Evolutionary conservation across 2,888 invertebrate genomes (phyloP).

Genomic region (Electrophaes corylata): DNA sequence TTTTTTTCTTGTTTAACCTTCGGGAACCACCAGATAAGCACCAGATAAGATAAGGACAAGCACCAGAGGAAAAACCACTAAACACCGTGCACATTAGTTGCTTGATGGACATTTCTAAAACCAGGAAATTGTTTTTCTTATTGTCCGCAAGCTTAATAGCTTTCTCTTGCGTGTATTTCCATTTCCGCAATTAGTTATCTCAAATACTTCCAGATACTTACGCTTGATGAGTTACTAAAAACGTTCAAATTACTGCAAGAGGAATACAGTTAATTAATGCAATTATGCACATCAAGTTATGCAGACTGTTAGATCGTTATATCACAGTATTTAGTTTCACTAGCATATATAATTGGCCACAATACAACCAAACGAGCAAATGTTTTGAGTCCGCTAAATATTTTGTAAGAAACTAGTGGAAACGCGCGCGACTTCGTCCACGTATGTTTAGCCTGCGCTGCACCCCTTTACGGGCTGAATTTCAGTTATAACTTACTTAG

Average conservation of each 20-base stretch:
- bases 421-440: too few relatives aligned
- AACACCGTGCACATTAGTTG: constrained; percentile 33
- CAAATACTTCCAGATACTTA: constrained; percentile 16
- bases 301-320: constrained; percentile 12
- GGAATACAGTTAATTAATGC: too few relatives aligned
- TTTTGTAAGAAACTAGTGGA: background rate
- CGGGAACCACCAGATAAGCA: too few relatives aligned
- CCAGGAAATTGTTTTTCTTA: constrained; percentile 55
- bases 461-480: too few relatives aligned
- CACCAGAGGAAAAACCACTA: constrained; percentile 24
- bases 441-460: too few relatives aligned
- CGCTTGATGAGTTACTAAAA: background rate
- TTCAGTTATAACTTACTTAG: too few relatives aligned
- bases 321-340: constrained; percentile 17
- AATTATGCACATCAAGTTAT: constrained; percentile 9
- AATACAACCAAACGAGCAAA: constrained; percentile 7
- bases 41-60: too few relatives aligned
- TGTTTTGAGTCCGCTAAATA: constrained; percentile 1
- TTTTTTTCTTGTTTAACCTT: background rate
- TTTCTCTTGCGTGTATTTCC: constrained; percentile 50
- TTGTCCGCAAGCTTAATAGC: constrained; percentile 45
- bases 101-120: constrained; percentile 57
- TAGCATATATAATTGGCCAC: constrained; percentile 5
- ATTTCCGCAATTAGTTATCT: constrained; percentile 53
- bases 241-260: background rate